Percentiles rank a stretch among this genome's conserved stretches.
These are phyloP conservation scores for Petrolisthes manimaculis DNA, from an alignment of 2,888 invertebrate genomes.

Conservation along the genomic window DNA sequence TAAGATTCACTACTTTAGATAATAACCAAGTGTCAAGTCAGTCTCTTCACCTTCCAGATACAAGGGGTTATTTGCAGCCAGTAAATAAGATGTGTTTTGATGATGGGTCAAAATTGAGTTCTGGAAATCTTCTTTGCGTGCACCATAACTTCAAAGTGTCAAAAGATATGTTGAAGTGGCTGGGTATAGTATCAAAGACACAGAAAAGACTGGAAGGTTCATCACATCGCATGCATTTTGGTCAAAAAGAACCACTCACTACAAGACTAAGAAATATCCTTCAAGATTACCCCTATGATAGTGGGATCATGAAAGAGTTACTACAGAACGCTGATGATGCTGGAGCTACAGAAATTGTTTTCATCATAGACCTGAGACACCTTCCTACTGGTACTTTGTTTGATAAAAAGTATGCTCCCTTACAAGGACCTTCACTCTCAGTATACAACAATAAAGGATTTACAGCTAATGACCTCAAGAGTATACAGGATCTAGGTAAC, in stretches of 20 bases:
- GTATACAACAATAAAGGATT: slow-evolving; percentile 47
- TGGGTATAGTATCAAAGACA: slow-evolving; percentile 39
- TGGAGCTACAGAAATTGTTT: slow-evolving; percentile 36
- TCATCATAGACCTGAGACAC: slow-evolving; percentile 34
- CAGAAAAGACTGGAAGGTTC: slow-evolving; percentile 23
- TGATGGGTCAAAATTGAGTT: slow-evolving; percentile 20
- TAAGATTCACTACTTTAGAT: not conserved
- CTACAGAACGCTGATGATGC: slow-evolving; percentile 53
- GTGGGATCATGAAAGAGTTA: slow-evolving; percentile 43
- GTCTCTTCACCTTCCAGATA: slow-evolving; percentile 26
- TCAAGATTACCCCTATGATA: slow-evolving; percentile 37
- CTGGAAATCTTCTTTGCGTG: slow-evolving; percentile 19
- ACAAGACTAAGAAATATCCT: slow-evolving; percentile 34
- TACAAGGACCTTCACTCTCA: slow-evolving; percentile 39
- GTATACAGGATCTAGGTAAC: slow-evolving; percentile 45
- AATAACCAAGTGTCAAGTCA: not conserved
- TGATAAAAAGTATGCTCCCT: slow-evolving; percentile 27
- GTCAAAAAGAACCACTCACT: slow-evolving; percentile 40
- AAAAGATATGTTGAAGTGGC: slow-evolving; percentile 14
- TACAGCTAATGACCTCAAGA: slow-evolving; percentile 26
- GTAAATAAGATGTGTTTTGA: slow-evolving; percentile 27
- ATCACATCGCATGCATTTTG: slow-evolving; percentile 31
- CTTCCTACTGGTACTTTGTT: slow-evolving; percentile 22
- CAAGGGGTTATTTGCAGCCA: slow-evolving; percentile 1
- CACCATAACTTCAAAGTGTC: slow-evolving; percentile 22